Conservation (phyloP, 2,797 vertebrate species). For the Apodemus agrarius region DNA sequence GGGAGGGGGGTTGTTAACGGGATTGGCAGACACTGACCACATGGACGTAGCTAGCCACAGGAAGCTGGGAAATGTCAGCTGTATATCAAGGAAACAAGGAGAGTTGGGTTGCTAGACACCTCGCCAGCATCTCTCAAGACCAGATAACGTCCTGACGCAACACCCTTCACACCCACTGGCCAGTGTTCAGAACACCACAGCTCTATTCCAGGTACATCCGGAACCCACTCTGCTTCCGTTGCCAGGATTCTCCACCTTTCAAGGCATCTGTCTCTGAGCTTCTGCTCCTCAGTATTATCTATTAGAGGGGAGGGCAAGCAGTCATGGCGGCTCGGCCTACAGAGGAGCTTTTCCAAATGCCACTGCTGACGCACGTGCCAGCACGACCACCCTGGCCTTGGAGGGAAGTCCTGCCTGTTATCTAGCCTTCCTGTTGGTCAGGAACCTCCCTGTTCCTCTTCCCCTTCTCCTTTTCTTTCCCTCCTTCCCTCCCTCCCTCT, state of each 20-base stretch:
- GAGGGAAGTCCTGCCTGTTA: neutral
- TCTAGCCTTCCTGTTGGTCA: rapidly evolving
- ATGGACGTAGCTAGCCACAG: too few relatives aligned
- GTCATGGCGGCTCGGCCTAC: neutral
- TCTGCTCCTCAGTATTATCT: neutral
- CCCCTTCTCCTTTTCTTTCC: too few relatives aligned
- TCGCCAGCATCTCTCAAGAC: neutral
- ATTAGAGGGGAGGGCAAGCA: neutral
- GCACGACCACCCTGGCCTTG: neutral
- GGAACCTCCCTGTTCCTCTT: neutral
- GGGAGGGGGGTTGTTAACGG: neutral
- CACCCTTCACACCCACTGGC: neutral
- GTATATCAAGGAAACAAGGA: neutral
- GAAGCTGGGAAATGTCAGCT: neutral
- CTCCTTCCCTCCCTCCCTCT: neutral
- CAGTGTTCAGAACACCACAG: neutral
- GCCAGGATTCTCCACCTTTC: neutral
- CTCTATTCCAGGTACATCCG: neutral
- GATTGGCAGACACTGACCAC: neutral
- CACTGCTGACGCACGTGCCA: neutral
- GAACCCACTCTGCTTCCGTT: neutral
- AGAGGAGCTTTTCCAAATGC: neutral
- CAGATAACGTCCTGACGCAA: neutral
- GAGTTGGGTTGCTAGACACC: neutral
- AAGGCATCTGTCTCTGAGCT: neutral